Evolutionary conservation across 2,113 vertebrate species (phyloP), one percentile per base, ranked within the genome.

Genomic region (Poeciliopsis prolifica): DNA sequence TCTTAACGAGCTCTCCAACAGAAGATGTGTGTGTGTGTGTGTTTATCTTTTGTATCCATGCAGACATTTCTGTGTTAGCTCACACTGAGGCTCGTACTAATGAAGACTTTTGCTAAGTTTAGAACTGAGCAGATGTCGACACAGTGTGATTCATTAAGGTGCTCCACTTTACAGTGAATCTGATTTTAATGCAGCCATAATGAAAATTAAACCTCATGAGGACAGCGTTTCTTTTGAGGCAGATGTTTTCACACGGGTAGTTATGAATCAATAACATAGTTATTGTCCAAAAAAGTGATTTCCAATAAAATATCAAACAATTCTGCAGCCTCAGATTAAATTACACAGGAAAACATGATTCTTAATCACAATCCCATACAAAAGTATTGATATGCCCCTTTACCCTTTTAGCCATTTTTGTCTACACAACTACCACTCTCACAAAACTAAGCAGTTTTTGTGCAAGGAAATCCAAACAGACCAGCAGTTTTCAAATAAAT

Each of bases 41-140:
- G 71, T 65, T 37, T 37, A 19, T 67, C 22, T 9, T 33, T 63
- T 19, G 12, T 30, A 62, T 64, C 26, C 30, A 2, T 2, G 30
- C 1, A 72, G 58, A 44, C 31, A 37, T 70, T 73, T 77, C 69
- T 63, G 37, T 69, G 61, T 70, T 74, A 63, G 63, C 65, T 31
- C 31, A 42, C 61, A 33, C 17, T 1, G 26, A 78, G 58, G 72
- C 67, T 63, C 66, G 85, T 79, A 70, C 75, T 72, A 79, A 87
- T 85, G 73, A 87, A 89, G 77, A 74, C 4, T 67, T 77, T 61
- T 51, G 66, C 74, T 80, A 78, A 67, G 65, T 84, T 74, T 74
- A 68, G 71, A 75, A 17, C 17, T 1, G 71, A 90, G 71, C 86
- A 89, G 83, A 87, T 89, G 85, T 82, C 82, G 40, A 48, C 30